Conservation (phyloP, 92 coral and sea anemone genomes). For the Zoanthus gigantus region DNA sequence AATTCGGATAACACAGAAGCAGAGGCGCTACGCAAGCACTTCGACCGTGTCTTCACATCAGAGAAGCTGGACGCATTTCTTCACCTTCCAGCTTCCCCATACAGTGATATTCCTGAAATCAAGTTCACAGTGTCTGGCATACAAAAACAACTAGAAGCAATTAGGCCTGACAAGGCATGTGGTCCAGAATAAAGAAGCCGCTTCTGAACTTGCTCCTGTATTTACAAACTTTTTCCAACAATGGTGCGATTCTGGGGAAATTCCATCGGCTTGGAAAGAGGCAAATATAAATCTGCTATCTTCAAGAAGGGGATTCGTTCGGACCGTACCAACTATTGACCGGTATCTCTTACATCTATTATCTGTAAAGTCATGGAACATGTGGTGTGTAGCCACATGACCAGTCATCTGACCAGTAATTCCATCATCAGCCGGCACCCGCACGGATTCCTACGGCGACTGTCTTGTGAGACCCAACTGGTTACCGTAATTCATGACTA, state of each 20-base stretch:
- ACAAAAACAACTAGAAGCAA: slow-evolving; percentile 31
- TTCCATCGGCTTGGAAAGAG: not conserved
- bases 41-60: slow-evolving; percentile 48
- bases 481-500: no score
- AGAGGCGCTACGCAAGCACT: slow-evolving; percentile 41
- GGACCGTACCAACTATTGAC: not conserved
- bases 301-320: not conserved
- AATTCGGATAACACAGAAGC: slow-evolving; percentile 50
- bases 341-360: slow-evolving; percentile 49
- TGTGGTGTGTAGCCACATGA: not conserved
- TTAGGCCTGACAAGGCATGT: not conserved
- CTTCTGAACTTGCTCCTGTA: not conserved
- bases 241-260: no score
- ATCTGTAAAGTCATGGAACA: slow-evolving; percentile 25
- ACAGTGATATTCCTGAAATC: not conserved
- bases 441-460: slow-evolving; percentile 21
- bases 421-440: not conserved
- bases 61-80: slow-evolving; percentile 27
- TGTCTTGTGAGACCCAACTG: no score
- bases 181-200: not conserved
- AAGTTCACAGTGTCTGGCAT: slow-evolving; percentile 22
- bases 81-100: not conserved
- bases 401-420: not conserved
- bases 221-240: not conserved
- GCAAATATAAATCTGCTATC: not conserved